These are phyloP conservation scores for human DNA, from an alignment of 2,113 vertebrate genomes.

Conservation along the genomic window DNA sequence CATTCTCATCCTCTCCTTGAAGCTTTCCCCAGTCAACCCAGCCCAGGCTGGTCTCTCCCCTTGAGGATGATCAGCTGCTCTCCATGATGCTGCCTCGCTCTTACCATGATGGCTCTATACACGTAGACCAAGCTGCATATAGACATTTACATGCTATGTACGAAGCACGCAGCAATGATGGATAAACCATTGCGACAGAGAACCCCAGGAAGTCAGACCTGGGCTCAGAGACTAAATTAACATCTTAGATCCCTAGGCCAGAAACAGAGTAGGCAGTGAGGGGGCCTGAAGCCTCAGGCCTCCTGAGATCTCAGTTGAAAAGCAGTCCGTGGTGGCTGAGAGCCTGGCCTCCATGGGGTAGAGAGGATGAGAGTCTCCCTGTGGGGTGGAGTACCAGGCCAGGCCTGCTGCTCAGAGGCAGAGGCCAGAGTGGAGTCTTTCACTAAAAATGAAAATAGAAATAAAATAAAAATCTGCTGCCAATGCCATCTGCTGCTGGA, in stretches of 20 bases:
- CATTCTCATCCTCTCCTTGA: not conserved
- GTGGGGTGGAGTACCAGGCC: not conserved
- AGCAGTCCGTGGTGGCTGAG: too few relatives aligned
- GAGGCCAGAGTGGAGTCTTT: not conserved
- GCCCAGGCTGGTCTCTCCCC: not conserved
- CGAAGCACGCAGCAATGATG: accelerated
- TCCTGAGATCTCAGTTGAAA: accelerated
- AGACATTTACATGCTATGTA: accelerated
- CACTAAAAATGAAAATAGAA: not conserved
- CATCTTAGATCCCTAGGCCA: not conserved
- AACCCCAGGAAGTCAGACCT: not conserved
- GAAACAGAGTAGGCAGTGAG: not conserved
- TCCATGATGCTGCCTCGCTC: not conserved
- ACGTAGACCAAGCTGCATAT: too few relatives aligned
- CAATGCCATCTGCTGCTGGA: too few relatives aligned
- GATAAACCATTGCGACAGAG: not conserved
- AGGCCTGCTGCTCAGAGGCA: not conserved
- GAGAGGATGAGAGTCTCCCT: not conserved
- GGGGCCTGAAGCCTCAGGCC: not conserved
- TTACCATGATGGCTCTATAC: not conserved
- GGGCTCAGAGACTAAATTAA: not conserved
- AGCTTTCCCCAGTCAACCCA: not conserved
- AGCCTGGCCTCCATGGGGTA: not conserved
- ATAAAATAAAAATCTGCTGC: not conserved
- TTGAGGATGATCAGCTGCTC: not conserved